Evolutionary conservation across 2,888 invertebrate genomes (phyloP), one percentile per base, ranked within the genome.

Genomic region (Agonum fuliginosum): DNA sequence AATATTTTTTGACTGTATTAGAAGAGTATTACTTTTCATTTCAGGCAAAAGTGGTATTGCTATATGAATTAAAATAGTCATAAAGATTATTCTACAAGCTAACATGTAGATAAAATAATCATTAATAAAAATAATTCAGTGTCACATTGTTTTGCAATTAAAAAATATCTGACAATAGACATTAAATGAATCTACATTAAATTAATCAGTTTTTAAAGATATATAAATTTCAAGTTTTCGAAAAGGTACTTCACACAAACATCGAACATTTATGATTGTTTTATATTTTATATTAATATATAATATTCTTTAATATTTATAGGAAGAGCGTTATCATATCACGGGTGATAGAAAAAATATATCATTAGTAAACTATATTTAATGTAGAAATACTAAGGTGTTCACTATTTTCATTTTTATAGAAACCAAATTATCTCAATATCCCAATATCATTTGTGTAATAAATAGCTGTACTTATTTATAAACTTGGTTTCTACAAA

Each of bases 321-420:
- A 85, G 85, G 86, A 85, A 85, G 86, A 85, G 84, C 85, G 83
- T 76, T 83, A 82, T 80, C 81, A 81, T 86, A 85, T 85, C 86
- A 85, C 85, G 84, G 83, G 84, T 84, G 83, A 85, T 85, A 85
- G 85, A 86, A 86, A 85, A 86, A 85, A 86, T 86, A 86, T 84
- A 84, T 83, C 78, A 70, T 70, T 77, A 77, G 77, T 77, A 69
- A 70, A 77, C 77, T 77, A 77, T 77, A 70, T 69, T 76, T 58
- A 77, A 77, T 77, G 58, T 77, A 70, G 77, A 77, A 77, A 77
- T 77, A 70, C 70, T 77, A 77, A 77, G 77, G 77, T 77, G 77
- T 77, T 77, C 77, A 43, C 46, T 70, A 27, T 65, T 14, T 65
- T 30, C 17, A 62, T 41, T 70, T 77, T 77, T 70, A 70, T 70